Evolutionary conservation across 2,797 vertebrate genomes (phyloP).

Genomic region (Pogonophryne albipinna): DNA sequence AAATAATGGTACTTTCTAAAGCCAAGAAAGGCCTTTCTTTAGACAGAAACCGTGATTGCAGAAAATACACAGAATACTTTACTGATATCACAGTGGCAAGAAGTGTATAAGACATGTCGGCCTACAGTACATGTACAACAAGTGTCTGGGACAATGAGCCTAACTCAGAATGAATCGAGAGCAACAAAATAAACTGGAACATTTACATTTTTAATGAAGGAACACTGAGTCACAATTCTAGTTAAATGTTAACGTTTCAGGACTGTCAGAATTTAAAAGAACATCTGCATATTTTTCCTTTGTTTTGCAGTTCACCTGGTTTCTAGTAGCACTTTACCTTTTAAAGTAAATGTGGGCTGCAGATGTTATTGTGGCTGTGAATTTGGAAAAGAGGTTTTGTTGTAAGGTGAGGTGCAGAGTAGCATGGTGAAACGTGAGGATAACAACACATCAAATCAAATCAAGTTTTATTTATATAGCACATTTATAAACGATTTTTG

Average conservation of each 20-base stretch:
- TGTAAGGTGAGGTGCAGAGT: too few species aligned
- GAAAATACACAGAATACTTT: background rate
- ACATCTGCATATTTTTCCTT: background rate
- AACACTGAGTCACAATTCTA: background rate
- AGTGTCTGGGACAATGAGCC: background rate
- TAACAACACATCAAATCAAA: too few species aligned
- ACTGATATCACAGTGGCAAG: background rate
- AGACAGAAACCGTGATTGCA: background rate
- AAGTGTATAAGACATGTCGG: background rate
- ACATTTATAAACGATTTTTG: too few species aligned
- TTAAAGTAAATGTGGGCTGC: background rate
- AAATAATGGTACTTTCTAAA: background rate
- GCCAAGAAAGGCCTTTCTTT: background rate
- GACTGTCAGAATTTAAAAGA: background rate
- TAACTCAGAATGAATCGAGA: constrained; percentile 7
- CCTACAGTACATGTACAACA: too few species aligned
- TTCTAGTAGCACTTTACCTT: too few species aligned
- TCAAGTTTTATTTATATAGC: too few species aligned
- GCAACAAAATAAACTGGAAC: background rate
- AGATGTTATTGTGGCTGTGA: background rate
- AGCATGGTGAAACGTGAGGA: too few species aligned
- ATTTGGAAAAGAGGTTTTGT: background rate
- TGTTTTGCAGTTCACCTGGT: too few species aligned
- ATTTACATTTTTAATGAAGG: constrained; percentile 1
- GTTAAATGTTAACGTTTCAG: background rate